Base-by-base conservation (phyloP, 64 coral and sea anemone genomes). In the Acropora yongei region DNA sequence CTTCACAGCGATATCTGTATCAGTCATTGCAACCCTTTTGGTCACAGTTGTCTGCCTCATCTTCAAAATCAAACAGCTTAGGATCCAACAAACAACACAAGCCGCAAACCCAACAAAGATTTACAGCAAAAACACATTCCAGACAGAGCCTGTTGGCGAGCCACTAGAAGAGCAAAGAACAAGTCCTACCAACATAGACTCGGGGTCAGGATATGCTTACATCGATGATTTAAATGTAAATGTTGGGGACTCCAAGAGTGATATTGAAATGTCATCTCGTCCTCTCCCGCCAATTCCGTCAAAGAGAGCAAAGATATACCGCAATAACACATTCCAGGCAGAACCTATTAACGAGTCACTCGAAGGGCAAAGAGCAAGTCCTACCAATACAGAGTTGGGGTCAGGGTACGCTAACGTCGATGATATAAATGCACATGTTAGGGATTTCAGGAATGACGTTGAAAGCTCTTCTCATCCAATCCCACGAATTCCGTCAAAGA, bases 231-330 rank as follows among this genome's bases (percentile, higher is more conserved):
- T 5, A 41, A 55, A 55, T 30, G 30, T 0, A 30, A 8, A n/a
- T 40, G 40, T 12, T 16, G 2, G 4, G 2, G 57, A n/a, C 5
- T 30, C 3, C 80, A 13, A 63, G 18, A 3, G 12, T 39, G 2
- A 66, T 17, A 46, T 44, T 14, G 58, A 83, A 16, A 6, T 14
- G 3, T 39, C 9, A 0, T 81, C 79, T 41, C 79, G 80, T 8
- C 57, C 80, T 45, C 80, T 83, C 44, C 80, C 80, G 45, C 39
- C 80, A 66, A 45, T 65, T 83, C 80, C 80, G 12, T 19, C 13
- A 3, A 5, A 46, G 10, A 8, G 10, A 83, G 6, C 30, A 0
- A 6, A n/a, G 13, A 30, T 8, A 1, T 83, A 41, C 12, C 43
- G 57, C 40, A 83, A 83, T 14, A 83, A 14, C 39, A 50, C 79